phyloP scores from a whole-genome alignment of 2,797 vertebrate genomes.

The Silurus lanzhouensis region DNA sequence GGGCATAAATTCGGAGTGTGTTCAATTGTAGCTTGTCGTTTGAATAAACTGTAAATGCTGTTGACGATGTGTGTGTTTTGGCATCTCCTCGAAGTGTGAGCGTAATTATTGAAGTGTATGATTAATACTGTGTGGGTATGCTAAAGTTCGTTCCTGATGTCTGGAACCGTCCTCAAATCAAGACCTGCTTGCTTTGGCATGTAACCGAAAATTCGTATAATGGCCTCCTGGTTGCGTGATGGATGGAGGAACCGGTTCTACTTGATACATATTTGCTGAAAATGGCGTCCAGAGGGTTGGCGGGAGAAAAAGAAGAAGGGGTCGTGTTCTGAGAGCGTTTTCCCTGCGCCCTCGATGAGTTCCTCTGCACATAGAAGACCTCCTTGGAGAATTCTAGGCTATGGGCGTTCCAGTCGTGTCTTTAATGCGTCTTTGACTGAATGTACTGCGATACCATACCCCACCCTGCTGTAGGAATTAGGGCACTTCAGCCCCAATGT shows the following conservation, averaged over 20 bases:
- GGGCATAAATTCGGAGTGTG: neutral
- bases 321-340: neutral
- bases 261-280: neutral
- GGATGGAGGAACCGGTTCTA: neutral
- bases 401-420: neutral
- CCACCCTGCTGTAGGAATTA: neutral
- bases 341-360: neutral
- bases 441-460: neutral
- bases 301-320: neutral
- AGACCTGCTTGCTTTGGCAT: constrained; percentile 49
- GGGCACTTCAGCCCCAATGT: neutral
- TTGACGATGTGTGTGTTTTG: neutral
- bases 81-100: neutral
- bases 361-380: too few species aligned
- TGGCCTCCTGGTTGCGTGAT: neutral
- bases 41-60: neutral
- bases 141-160: constrained; percentile 1
- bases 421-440: neutral
- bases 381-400: neutral
- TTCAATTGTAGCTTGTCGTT: neutral
- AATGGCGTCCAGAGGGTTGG: neutral
- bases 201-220: constrained; percentile 46
- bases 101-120: neutral
- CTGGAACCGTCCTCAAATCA: neutral
- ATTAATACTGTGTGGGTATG: neutral